Conservation (phyloP, 2,797 vertebrate species). For the Artibeus jamaicensis region DNA sequence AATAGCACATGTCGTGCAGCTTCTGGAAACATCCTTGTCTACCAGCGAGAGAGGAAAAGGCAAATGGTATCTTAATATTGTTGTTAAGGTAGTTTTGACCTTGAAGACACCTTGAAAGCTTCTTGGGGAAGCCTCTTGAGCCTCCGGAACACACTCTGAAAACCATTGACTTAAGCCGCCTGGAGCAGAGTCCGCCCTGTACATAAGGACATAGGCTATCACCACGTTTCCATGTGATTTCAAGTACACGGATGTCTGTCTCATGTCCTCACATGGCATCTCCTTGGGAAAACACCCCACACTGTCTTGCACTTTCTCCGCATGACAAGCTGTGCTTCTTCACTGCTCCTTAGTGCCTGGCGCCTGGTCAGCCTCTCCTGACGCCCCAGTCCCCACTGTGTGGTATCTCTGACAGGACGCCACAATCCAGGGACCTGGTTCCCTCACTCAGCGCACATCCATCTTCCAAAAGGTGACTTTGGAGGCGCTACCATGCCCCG, state of each 20-base stretch:
- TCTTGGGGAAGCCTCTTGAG: neutral
- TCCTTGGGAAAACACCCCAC: neutral
- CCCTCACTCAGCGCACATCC: neutral
- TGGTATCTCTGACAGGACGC: neutral
- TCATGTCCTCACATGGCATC: neutral
- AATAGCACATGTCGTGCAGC: neutral
- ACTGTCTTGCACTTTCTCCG: neutral
- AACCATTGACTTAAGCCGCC: neutral
- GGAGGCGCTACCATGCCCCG: neutral
- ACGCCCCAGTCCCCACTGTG: neutral
- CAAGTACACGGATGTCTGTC: neutral
- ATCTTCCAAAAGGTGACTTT: neutral
- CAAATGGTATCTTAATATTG: neutral
- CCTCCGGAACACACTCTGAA: neutral
- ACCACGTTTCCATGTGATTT: neutral
- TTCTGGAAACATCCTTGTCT: neutral
- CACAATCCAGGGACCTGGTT: neutral
- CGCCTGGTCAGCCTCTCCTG: fast-evolving
- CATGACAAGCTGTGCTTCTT: neutral
- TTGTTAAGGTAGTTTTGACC: neutral
- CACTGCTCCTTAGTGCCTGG: fast-evolving
- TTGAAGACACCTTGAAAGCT: neutral
- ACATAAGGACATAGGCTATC: neutral
- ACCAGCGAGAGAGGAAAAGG: neutral
- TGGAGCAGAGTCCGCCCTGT: neutral